These are phyloP conservation scores for Bicyclus anynana DNA, from an alignment of 1,140 invertebrate species.

Conservation along the genomic window DNA sequence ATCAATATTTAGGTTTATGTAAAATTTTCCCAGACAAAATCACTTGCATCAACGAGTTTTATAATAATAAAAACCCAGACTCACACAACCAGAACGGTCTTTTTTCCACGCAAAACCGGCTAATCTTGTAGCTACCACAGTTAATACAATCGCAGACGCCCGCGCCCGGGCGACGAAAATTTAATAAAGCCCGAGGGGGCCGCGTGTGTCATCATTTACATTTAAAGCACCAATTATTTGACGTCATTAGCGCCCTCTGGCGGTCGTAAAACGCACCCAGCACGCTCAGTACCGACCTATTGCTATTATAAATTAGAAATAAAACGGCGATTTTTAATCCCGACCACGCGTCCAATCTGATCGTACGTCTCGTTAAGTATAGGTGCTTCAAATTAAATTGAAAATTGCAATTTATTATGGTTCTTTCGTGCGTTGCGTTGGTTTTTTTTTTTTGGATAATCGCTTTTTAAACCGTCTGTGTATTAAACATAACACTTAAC, in stretches of 20 bases:
- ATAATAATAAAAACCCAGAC: neutral
- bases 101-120: neutral
- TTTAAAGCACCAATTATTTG: slow-evolving; percentile 75
- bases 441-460: neutral
- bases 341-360: slow-evolving; percentile 17
- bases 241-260: slow-evolving; percentile 70
- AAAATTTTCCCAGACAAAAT: no score
- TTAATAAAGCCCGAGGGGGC: slow-evolving; percentile 66
- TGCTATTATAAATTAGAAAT: slow-evolving; percentile 65
- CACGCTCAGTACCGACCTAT: slow-evolving; percentile 49
- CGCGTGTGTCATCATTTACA: slow-evolving; percentile 72
- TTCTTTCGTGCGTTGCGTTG: no score
- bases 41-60: no score
- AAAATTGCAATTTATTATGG: no score
- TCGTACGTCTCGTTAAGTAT: slow-evolving; percentile 11
- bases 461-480: no score
- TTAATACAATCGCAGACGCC: slow-evolving; percentile 14
- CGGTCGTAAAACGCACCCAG: slow-evolving; percentile 71
- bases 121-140: slow-evolving; percentile 6
- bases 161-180: slow-evolving; percentile 36
- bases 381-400: neutral
- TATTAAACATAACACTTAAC: no score
- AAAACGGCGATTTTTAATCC: slow-evolving; percentile 60
- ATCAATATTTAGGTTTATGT: no score
- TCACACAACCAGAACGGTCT: neutral